Evolutionary conservation across 2,797 vertebrate genomes (phyloP).

Genomic region (Micrastur ruficollis): DNA sequence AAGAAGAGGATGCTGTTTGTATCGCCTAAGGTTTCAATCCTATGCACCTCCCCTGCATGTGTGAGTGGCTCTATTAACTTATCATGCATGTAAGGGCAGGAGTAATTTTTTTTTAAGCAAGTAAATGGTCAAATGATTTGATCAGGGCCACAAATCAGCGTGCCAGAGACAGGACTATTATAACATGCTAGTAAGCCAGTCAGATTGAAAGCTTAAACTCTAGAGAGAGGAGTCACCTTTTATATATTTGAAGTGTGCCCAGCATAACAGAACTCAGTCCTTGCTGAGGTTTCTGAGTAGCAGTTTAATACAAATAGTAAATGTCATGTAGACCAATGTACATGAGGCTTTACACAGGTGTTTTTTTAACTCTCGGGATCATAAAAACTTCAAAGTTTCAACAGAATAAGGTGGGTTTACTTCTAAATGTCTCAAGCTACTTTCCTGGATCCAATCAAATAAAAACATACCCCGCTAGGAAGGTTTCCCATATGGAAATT

Average conservation of each 20-base stretch:
- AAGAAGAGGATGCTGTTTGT: neutral
- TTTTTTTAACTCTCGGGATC: neutral
- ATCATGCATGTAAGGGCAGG: neutral
- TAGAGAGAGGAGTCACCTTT: neutral
- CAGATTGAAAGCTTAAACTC: neutral
- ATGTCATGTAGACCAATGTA: neutral
- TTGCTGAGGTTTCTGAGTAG: neutral
- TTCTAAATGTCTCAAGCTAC: neutral
- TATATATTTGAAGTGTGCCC: neutral
- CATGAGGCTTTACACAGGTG: neutral
- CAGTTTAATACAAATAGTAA: neutral
- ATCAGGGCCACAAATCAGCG: neutral
- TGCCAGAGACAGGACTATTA: neutral
- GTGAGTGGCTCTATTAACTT: neutral
- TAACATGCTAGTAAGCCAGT: neutral
- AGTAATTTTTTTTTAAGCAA: neutral
- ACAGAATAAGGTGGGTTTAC: neutral
- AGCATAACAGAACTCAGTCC: neutral
- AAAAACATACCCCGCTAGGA: neutral
- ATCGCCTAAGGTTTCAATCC: neutral
- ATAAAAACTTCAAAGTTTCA: neutral
- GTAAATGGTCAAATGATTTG: neutral
- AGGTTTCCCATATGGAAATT: neutral
- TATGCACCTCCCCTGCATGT: neutral
- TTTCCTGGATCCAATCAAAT: neutral